Evolutionary conservation across 2,797 vertebrate species (phyloP), one percentile per base, ranked within the genome.

Genomic region (Lacerta bilineata): DNA sequence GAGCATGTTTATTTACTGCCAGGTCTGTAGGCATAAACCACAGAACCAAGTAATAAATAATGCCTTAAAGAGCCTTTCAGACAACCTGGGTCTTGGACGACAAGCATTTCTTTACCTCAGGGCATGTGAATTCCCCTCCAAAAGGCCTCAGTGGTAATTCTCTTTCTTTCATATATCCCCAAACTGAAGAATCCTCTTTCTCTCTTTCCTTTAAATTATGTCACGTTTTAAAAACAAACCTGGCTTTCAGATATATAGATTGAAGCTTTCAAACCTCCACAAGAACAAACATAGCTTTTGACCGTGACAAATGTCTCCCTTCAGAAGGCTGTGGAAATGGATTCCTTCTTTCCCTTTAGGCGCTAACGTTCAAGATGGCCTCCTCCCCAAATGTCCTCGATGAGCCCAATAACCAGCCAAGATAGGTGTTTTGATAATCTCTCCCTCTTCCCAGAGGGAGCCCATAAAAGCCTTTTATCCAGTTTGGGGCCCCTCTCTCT

Each of bases 1-100:
- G 85, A 92, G 86, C 69, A 7, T 96, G 95, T 95, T 96, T 97
- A 96, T 97, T 97, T 96, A 96, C 95, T 96, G 95, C 91, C 92
- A 89, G 86, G 89, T 91, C 85, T 95, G 92, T 93, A 96, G 93
- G 90, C 92, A 96, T 95, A 96, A 96, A 96, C 90, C 90, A 94
- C 91, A 94, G 93, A 92, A 88, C 90, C 93, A 95, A 95, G 95
- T 86, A 95, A 96, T 95, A 96, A 96, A 96, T 95, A 96, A 95
- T 90, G 93, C 81, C 75, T 92, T 94, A 95, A 95, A 93, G 91
- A 90, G 84, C 90, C 87, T 93, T 93, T 95, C 90, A 91, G 74
- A 84, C 41, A 75, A 74, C 64, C 81, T 81, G 36, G 74, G 50
- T 84, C 81, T 79, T 91, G 84, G 83, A 88, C 85, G 80, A 94